A percentile compares a stretch with the other conserved stretches of the same genome.
These are phyloP conservation scores for Epizoanthus illoricatus DNA, from an alignment of 92 coral and sea anemone genomes.

Conservation along the genomic window DNA sequence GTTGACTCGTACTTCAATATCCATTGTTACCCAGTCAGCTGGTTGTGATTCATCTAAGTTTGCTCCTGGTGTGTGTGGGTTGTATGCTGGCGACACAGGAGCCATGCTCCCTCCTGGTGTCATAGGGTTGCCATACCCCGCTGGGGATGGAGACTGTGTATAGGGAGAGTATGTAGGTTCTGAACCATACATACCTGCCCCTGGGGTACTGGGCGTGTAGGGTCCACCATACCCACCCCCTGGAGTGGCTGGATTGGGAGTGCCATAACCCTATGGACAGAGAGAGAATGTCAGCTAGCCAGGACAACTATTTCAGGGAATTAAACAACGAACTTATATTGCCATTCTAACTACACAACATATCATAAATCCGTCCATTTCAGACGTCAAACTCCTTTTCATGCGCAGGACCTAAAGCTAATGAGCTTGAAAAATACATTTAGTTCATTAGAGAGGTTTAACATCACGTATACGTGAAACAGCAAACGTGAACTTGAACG, in stretches of 20 bases:
- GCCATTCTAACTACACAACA: not conserved
- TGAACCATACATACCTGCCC: conserved; percentile 97
- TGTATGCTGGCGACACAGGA: conserved; percentile 93
- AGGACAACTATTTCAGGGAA: not conserved
- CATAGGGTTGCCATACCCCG: conserved; percentile 93
- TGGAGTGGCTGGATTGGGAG: conserved; percentile 99
- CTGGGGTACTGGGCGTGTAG: conserved; percentile 95
- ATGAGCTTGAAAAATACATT: too few species aligned
- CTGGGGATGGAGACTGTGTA: conserved; percentile 98
- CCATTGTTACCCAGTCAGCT: conserved; percentile 92
- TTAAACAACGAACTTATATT: not conserved
- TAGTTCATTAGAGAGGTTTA: too few species aligned
- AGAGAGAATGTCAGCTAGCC: not conserved
- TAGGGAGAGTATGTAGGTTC: conserved; percentile 98
- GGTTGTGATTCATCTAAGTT: conserved; percentile 83
- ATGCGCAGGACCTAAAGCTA: too few species aligned
- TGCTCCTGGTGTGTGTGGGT: conserved; percentile 97
- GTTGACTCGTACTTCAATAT: conserved; percentile 90
- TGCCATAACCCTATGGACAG: conserved; percentile 67
- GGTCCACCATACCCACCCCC: conserved; percentile 87
- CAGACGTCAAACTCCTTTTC: too few species aligned
- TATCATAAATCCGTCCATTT: too few species aligned
- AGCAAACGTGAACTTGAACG: too few species aligned
- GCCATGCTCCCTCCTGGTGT: conserved; percentile 96
- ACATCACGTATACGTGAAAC: too few species aligned